These are phyloP conservation scores for Carassius carassius DNA, from an alignment of 2,113 vertebrate genomes.

Conservation along the genomic window DNA sequence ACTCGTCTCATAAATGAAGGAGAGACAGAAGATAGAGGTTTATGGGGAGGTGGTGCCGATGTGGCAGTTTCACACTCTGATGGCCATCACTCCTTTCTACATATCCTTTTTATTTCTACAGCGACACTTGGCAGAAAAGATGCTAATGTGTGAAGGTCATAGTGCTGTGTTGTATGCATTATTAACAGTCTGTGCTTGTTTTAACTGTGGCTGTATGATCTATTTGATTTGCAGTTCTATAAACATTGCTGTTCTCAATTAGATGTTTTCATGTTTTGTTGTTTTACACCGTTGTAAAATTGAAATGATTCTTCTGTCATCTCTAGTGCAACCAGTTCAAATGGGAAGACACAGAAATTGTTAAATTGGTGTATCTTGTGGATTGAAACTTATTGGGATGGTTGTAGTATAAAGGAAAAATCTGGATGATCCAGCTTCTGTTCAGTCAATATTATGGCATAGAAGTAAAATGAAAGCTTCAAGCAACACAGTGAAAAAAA, in stretches of 20 bases:
- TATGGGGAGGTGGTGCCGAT: slow-evolving; percentile 49
- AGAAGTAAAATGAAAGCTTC: neutral
- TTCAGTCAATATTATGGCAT: neutral
- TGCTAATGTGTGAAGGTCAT: slow-evolving; percentile 12
- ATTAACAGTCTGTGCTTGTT: neutral
- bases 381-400: neutral
- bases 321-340: no score
- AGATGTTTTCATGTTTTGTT: neutral
- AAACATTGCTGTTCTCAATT: neutral
- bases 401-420: neutral
- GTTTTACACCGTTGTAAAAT: neutral
- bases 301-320: neutral
- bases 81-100: slow-evolving; percentile 52
- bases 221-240: neutral
- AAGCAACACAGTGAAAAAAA: neutral
- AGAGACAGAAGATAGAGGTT: slow-evolving; percentile 47
- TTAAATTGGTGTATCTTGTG: neutral
- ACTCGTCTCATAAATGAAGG: slow-evolving; percentile 35
- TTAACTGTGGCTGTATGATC: neutral
- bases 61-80: slow-evolving; percentile 60
- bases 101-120: slow-evolving; percentile 40
- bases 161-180: neutral
- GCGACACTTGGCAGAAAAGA: slow-evolving; percentile 44
- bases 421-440: neutral
- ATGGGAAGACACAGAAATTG: neutral